Percentiles rank a stretch among this genome's conserved stretches.
These are phyloP conservation scores for Conistra vaccinii DNA, from an alignment of 2,888 invertebrate species.

Conservation along the genomic window DNA sequence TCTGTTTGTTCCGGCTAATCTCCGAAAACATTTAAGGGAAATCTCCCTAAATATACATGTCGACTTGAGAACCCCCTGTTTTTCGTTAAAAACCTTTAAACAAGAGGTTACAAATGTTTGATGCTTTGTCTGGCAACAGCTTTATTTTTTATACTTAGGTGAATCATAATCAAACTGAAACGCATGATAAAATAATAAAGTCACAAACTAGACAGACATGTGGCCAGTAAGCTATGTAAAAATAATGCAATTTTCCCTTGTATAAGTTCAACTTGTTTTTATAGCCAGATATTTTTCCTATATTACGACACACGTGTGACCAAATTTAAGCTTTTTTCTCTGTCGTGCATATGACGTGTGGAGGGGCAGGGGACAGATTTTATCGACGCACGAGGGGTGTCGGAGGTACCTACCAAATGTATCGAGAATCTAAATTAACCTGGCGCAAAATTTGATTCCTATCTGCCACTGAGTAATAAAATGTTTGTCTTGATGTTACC, in stretches of 20 bases:
- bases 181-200: slow-evolving; percentile 4
- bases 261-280: slow-evolving; percentile 63
- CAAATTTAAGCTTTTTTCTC: slow-evolving; percentile 71
- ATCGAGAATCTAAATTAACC: slow-evolving; percentile 76
- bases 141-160: neutral
- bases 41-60: too few species aligned
- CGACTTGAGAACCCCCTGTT: too few species aligned
- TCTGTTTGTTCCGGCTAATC: too few species aligned
- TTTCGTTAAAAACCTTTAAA: neutral
- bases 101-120: neutral
- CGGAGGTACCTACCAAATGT: slow-evolving; percentile 68
- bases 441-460: slow-evolving; percentile 72
- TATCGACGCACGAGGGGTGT: slow-evolving; percentile 71
- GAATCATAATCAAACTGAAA: neutral
- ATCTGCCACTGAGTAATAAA: slow-evolving; percentile 68
- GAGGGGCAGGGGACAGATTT: slow-evolving; percentile 72
- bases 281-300: slow-evolving; percentile 63
- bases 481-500: slow-evolving; percentile 59
- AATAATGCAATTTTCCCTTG: slow-evolving; percentile 60
- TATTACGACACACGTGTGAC: slow-evolving; percentile 73
- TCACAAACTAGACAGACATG: slow-evolving; percentile 32
- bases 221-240: slow-evolving; percentile 54
- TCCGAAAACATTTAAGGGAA: too few species aligned
- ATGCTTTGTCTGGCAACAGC: neutral
- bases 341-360: slow-evolving; percentile 67